A percentile compares a stretch with the other conserved stretches of the same genome.
phyloP scores from a whole-genome alignment of 2,888 invertebrate species.

The Drosophila tripunctata region DNA sequence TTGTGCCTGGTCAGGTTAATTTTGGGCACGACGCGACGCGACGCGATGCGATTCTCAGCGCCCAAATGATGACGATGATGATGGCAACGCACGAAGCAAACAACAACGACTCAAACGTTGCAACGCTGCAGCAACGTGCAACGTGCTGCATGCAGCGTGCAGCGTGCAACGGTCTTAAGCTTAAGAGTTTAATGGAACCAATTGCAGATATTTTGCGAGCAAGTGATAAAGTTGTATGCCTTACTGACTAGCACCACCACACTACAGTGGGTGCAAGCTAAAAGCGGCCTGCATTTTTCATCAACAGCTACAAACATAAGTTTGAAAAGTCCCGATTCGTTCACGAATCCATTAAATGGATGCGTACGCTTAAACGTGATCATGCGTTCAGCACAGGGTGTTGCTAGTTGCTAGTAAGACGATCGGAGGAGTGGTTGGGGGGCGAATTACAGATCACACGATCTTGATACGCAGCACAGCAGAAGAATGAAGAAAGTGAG shows the following conservation, averaged over 20 bases:
- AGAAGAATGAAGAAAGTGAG: background rate
- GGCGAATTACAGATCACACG: slow-evolving; percentile 56
- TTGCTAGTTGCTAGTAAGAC: no score
- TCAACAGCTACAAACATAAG: slow-evolving; percentile 50
- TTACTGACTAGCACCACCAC: no score
- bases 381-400: slow-evolving; percentile 53
- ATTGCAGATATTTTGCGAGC: slow-evolving; percentile 81
- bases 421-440: background rate
- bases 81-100: slow-evolving; percentile 74
- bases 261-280: slow-evolving; percentile 31
- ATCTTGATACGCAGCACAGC: slow-evolving; percentile 59
- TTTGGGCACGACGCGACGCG: slow-evolving; percentile 74
- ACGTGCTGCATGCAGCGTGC: background rate
- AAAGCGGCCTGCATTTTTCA: slow-evolving; percentile 52
- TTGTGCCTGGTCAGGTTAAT: slow-evolving; percentile 69
- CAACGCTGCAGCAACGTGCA: background rate
- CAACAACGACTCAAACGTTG: slow-evolving; percentile 5
- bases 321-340: slow-evolving; percentile 29
- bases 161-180: slow-evolving; percentile 37
- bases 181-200: slow-evolving; percentile 81
- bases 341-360: slow-evolving; percentile 75
- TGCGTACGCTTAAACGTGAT: slow-evolving; percentile 73
- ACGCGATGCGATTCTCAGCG: no score
- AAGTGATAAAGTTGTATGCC: slow-evolving; percentile 81
- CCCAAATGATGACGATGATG: slow-evolving; percentile 69